phyloP scores from a whole-genome alignment of 2,113 vertebrate species.

The Neotoma lepida region DNA sequence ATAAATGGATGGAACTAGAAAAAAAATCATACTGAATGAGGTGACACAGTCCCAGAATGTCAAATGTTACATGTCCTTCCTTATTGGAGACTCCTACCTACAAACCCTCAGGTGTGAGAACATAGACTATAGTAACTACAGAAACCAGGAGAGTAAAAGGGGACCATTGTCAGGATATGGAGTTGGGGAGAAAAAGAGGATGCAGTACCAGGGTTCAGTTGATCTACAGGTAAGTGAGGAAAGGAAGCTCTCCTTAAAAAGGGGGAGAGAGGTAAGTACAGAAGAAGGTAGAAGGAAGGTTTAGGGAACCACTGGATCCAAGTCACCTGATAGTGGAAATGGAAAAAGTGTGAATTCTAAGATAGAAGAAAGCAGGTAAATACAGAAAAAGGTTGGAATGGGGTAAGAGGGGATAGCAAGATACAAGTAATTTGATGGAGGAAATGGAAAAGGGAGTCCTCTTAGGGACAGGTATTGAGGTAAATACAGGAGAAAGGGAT shows the following conservation, averaged over 20 bases:
- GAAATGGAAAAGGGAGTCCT: not conserved
- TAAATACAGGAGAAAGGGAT: not conserved
- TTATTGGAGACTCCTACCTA: not conserved
- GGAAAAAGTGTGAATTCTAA: too few relatives aligned
- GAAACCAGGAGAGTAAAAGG: not conserved
- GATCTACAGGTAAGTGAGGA: not conserved
- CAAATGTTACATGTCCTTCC: not conserved
- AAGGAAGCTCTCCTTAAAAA: not conserved
- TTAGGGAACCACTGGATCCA: not conserved
- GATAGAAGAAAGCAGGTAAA: too few relatives aligned
- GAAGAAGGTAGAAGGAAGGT: not conserved
- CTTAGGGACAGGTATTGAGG: not conserved
- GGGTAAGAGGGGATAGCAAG: not conserved
- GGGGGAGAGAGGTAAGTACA: too few relatives aligned
- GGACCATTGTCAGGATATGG: not conserved
- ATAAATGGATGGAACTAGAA: not conserved
- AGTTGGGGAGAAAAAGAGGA: not conserved
- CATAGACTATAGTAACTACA: not conserved
- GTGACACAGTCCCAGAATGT: not conserved
- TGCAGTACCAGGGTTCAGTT: rapidly evolving
- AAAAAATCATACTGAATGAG: not conserved
- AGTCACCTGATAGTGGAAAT: not conserved
- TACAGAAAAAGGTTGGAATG: not conserved
- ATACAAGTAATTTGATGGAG: not conserved
- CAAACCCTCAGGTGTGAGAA: not conserved